phyloP scores from a whole-genome alignment of 2,797 vertebrate species.

The Novumbra hubbsi region DNA sequence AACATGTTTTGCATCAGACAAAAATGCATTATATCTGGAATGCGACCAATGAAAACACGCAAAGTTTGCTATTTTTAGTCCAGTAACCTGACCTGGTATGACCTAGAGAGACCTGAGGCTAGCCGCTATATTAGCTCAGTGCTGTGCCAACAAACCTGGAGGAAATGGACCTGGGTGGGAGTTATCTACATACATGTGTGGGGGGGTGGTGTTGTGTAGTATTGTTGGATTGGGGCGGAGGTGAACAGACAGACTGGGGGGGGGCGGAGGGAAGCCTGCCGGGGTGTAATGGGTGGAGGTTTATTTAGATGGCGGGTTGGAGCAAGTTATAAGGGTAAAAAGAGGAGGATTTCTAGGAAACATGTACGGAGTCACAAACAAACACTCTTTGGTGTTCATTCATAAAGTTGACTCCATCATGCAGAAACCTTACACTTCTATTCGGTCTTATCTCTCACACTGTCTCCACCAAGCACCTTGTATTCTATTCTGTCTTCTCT shows the following conservation, averaged over 20 bases:
- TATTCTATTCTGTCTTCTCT: background rate
- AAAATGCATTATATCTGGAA: background rate
- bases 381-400: background rate
- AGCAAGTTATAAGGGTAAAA: background rate
- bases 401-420: background rate
- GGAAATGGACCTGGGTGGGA: background rate
- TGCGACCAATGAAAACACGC: background rate
- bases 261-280: background rate
- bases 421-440: background rate
- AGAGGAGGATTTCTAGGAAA: background rate
- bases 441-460: no score
- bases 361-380: background rate
- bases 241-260: background rate
- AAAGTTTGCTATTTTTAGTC: background rate
- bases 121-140: conserved; percentile 1
- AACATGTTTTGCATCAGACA: no score
- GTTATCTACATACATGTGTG: background rate
- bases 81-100: background rate
- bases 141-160: background rate
- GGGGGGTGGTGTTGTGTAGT: background rate
- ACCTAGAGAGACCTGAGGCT: conserved; percentile 8
- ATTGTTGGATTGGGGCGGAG: background rate
- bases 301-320: background rate
- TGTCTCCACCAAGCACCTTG: background rate
- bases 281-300: background rate